Evolutionary conservation across 2,113 vertebrate genomes (phyloP).

Genomic region (Pseudorectes ferrugineus): DNA sequence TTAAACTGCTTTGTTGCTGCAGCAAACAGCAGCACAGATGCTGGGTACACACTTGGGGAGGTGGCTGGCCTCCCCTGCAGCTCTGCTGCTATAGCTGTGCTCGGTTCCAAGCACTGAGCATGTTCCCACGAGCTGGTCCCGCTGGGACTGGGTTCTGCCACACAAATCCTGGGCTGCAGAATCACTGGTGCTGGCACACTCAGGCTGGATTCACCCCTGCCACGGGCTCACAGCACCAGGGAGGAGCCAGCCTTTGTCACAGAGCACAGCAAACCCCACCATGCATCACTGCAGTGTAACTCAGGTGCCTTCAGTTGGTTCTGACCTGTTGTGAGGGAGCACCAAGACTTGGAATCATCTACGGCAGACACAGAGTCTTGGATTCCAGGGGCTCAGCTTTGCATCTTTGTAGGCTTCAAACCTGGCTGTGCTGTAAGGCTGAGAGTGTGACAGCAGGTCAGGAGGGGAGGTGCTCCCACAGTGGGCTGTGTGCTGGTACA

Average conservation of each 20-base stretch:
- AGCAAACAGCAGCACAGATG: not conserved
- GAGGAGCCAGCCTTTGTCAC: not conserved
- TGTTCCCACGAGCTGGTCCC: not conserved
- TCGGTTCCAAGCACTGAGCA: accelerated
- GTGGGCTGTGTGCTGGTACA: not conserved
- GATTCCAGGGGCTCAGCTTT: not conserved
- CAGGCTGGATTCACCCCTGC: not conserved
- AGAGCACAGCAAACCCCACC: not conserved
- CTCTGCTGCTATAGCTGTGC: not conserved
- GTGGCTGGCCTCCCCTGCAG: not conserved
- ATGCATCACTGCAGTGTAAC: accelerated
- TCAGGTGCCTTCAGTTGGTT: not conserved
- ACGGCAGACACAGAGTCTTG: not conserved
- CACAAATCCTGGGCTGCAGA: not conserved
- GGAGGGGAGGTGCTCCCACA: no score
- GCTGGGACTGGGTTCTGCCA: not conserved
- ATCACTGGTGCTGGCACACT: not conserved
- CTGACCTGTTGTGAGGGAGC: not conserved
- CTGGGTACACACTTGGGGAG: not conserved
- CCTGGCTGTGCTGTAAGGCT: not conserved
- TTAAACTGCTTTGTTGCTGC: not conserved
- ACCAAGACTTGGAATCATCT: not conserved
- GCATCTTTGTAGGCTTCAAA: not conserved
- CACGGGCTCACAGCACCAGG: accelerated
- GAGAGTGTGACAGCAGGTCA: not conserved